A percentile compares a stretch with the other conserved stretches of the same genome.
phyloP scores from a whole-genome alignment of 2,113 vertebrate genomes.

The Mesembrinibis cayennensis region DNA sequence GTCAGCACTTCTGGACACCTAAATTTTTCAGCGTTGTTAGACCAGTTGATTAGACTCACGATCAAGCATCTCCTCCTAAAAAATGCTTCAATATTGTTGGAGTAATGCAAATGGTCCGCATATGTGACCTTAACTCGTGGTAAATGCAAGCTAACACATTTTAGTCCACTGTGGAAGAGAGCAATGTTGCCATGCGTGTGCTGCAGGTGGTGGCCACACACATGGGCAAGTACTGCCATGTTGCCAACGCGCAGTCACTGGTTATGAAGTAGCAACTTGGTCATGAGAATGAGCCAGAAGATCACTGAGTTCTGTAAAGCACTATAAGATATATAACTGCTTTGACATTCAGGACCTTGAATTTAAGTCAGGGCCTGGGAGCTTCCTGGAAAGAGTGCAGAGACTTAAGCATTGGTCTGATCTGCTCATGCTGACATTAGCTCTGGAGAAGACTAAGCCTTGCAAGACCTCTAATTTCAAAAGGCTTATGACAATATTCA shows the following conservation, averaged over 20 bases:
- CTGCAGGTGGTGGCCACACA: neutral
- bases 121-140: neutral
- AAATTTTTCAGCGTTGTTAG: neutral
- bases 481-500: neutral
- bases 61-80: neutral
- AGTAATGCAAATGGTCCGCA: neutral
- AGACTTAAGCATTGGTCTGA: neutral
- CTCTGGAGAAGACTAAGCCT: neutral
- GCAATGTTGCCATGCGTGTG: neutral
- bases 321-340: neutral
- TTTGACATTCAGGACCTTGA: neutral
- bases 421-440: neutral
- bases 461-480: conserved; percentile 8
- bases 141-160: neutral
- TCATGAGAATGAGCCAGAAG: neutral
- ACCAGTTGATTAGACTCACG: neutral
- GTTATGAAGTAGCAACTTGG: neutral
- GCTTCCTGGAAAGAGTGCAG: neutral
- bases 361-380: neutral
- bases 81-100: neutral
- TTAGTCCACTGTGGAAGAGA: neutral
- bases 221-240: neutral
- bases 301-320: neutral
- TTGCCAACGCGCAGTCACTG: neutral
- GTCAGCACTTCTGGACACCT: neutral